Conservation (phyloP, 2,888 invertebrate genomes). For the Eumacrocentrus americanus region DNA sequence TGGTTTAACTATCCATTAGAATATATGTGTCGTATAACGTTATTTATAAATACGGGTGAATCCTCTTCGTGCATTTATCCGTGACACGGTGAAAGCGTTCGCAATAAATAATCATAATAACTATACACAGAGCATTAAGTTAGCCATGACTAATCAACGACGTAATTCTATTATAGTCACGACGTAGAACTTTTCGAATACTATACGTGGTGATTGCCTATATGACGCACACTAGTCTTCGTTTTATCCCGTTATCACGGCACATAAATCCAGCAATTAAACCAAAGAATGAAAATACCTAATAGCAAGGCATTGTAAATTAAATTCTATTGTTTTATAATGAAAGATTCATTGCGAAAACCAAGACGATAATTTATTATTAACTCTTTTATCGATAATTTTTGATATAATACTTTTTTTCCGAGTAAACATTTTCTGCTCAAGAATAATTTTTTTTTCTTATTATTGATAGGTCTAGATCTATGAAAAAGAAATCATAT, state of each 20-base stretch:
- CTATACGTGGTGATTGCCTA: neutral
- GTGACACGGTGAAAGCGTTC: conserved; percentile 26
- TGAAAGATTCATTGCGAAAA: conserved; percentile 1
- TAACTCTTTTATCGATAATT: too few species aligned
- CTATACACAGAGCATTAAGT: conserved; percentile 15
- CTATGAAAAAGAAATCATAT: too few species aligned
- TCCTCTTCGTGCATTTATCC: conserved; percentile 10
- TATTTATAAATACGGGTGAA: conserved; percentile 24
- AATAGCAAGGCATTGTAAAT: neutral
- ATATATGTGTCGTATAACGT: too few species aligned
- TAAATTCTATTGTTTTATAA: neutral
- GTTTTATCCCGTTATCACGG: conserved; percentile 2
- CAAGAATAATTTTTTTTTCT: too few species aligned
- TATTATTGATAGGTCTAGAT: neutral
- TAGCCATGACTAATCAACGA: conserved; percentile 25
- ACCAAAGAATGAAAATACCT: neutral
- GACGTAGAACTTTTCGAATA: conserved; percentile 10
- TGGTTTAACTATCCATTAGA: too few species aligned
- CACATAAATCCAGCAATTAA: neutral
- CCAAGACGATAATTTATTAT: too few species aligned
- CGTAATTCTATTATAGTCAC: conserved; percentile 17
- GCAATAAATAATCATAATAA: conserved; percentile 19
- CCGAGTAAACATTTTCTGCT: too few species aligned
- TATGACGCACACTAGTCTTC: conserved; percentile 9
- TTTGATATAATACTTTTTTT: too few species aligned